Conservation (phyloP, 1,140 invertebrate genomes). For the Panagrolaimus sp. region DNA sequence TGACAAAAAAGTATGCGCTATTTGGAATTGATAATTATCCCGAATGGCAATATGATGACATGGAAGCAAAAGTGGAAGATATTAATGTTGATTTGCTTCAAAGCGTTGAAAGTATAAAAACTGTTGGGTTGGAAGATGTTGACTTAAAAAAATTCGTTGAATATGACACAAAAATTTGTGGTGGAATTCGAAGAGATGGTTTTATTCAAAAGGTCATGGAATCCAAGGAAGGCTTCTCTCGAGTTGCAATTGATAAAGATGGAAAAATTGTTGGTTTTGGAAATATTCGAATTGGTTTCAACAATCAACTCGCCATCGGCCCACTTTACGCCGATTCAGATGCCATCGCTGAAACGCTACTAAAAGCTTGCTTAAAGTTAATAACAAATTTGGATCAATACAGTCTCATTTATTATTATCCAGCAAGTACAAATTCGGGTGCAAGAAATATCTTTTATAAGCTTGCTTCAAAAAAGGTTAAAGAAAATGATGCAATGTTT, state of each 20-base stretch:
- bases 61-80: not conserved
- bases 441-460: no score
- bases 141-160: not conserved
- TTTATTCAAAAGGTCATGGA: not conserved
- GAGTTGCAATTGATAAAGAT: not conserved
- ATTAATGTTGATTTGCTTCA: not conserved
- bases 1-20: conserved; percentile 5
- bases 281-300: not conserved
- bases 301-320: not conserved
- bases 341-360: not conserved
- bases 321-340: not conserved
- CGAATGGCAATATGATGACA: not conserved
- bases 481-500: no score
- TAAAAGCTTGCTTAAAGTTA: not conserved
- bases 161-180: not conserved
- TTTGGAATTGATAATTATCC: not conserved
- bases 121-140: not conserved
- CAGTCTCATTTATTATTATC: not conserved
- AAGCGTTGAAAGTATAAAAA: not conserved
- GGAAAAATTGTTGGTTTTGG: not conserved
- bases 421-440: not conserved
- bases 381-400: not conserved
- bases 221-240: not conserved
- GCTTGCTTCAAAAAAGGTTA: no score
- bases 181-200: not conserved